Base-by-base conservation (phyloP, 2,113 vertebrate genomes). In the Phodopus roborovskii region DNA sequence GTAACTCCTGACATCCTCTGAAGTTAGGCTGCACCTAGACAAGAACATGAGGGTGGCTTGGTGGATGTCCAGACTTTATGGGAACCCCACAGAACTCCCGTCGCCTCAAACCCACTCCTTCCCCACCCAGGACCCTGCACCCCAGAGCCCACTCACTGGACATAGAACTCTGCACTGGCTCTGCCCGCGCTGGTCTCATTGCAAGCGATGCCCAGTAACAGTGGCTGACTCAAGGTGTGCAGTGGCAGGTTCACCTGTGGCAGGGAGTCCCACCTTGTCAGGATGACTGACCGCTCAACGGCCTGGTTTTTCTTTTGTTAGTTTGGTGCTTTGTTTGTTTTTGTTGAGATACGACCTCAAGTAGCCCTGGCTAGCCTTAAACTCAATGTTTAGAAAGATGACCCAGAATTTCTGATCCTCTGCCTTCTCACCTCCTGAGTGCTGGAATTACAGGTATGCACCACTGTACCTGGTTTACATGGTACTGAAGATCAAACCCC, bases 161-260 rank as follows among this genome's bases (percentile, higher is more conserved):
- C 97, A 4, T 98, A 99, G 97, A 99, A 99, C 97, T 99, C 99
- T 0, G 99, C 99, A 53, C 99, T 99, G 12, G 99, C 99, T 11
- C 99, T 97, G 78, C 99, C 99, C 0, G 99, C 99, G 0, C 99
- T 99, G 95, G 99, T 99, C 98, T 99, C 98, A 66, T 99, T 99
- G 50, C 99, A 95, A 20, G 99, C 99, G 0, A 99, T 98, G 36
- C 99, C 99, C 98, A 99, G 96, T 33, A 99, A 98, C 84, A 99
- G 7, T 0, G 99, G 99, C 20, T 98, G 97, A 48, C 98, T 98
- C 7, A 99, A 98, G 78, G 96, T 98, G 15, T 92, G 86, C 33
- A 99, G 94, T 0, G 99, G 99, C 96, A 99, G 86, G 77, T 99
- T 99, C 78, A 99, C 99, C 99, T 99, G 95, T 68, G 45, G 92